A percentile compares a stretch with the other conserved stretches of the same genome.
These are phyloP conservation scores for Stylophora pistillata DNA, from an alignment of 64 coral and sea anemone species.

Conservation along the genomic window DNA sequence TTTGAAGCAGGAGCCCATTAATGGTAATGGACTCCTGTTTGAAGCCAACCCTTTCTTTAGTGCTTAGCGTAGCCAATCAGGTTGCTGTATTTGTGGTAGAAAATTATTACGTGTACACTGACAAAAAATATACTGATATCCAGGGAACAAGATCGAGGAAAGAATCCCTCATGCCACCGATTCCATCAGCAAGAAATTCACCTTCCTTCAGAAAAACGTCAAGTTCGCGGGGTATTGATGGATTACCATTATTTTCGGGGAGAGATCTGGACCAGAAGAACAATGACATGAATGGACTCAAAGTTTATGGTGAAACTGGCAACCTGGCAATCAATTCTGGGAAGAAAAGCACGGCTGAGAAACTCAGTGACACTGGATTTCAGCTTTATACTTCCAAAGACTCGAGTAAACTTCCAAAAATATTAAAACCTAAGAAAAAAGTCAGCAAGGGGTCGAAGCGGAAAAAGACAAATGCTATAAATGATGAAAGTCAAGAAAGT, in stretches of 20 bases:
- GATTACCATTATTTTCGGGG: not conserved
- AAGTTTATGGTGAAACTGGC: constrained; percentile 13
- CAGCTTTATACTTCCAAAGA: constrained; percentile 1
- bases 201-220: constrained; percentile 12
- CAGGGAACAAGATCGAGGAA: not conserved
- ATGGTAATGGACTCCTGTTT: too few species aligned
- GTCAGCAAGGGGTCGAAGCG: not conserved
- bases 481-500: not conserved
- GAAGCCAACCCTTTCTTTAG: too few species aligned
- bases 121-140: not conserved
- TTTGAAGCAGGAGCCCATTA: too few species aligned
- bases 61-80: too few species aligned
- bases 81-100: not conserved
- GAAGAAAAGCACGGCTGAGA: constrained; percentile 29
- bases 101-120: not conserved
- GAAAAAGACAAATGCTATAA: constrained; percentile 9
- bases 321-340: not conserved
- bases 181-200: constrained; percentile 24
- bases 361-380: constrained; percentile 19
- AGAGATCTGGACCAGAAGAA: not conserved
- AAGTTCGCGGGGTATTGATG: not conserved
- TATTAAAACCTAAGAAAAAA: constrained; percentile 35
- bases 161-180: not conserved
- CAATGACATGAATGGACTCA: not conserved
- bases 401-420: constrained; percentile 25